Evolutionary conservation across 2,113 vertebrate genomes (phyloP).

Genomic region (Bambusicola thoracicus): DNA sequence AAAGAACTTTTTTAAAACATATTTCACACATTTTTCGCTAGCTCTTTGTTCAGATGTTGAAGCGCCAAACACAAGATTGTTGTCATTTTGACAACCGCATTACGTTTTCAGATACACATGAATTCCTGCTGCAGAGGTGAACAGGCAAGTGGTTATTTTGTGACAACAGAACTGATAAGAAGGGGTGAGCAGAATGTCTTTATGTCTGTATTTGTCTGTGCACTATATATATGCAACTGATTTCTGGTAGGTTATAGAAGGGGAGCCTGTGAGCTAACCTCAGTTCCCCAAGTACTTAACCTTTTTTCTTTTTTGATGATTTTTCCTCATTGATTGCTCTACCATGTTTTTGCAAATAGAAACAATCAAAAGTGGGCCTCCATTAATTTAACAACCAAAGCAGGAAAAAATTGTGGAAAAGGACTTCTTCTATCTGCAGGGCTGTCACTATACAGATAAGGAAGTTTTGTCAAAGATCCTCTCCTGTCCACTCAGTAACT

Average conservation of each 20-base stretch:
- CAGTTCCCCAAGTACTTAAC: background rate
- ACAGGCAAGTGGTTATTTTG: conserved; percentile 36
- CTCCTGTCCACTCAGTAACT: background rate
- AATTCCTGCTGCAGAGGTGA: conserved; percentile 55
- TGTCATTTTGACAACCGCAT: conserved; percentile 58
- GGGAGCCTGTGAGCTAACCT: background rate
- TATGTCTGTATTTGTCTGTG: background rate
- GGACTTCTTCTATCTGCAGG: background rate
- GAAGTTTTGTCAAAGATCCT: background rate
- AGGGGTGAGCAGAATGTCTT: conserved; percentile 32
- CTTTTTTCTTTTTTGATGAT: background rate
- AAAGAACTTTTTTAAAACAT: background rate
- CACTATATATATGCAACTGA: background rate
- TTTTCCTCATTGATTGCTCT: background rate
- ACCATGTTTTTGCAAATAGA: background rate
- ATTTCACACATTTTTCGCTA: conserved; percentile 28
- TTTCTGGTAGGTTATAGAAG: background rate
- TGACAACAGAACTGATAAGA: conserved; percentile 59
- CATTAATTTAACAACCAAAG: background rate
- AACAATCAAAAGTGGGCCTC: background rate
- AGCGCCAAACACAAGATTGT: conserved; percentile 23
- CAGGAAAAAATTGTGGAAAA: background rate
- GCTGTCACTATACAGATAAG: background rate
- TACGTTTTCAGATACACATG: conserved; percentile 50
- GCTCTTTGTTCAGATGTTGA: conserved; percentile 15